Evolutionary conservation across 2,113 vertebrate genomes (phyloP).

Genomic region (Potamarius usumacintae): DNA sequence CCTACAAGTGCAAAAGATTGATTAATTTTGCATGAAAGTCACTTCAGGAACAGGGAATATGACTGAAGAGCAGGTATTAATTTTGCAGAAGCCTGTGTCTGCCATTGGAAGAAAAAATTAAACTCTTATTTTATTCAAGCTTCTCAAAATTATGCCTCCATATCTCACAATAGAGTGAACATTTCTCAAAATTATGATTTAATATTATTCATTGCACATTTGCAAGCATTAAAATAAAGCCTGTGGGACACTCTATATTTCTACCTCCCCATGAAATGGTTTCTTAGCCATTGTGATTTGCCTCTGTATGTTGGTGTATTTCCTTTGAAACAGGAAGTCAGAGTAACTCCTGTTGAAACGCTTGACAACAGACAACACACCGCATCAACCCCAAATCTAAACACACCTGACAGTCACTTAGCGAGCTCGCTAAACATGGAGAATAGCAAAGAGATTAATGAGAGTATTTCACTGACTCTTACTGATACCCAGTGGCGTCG

Average conservation of each 20-base stretch:
- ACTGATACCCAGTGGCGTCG: too few species aligned
- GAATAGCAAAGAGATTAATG: not conserved
- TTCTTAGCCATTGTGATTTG: not conserved
- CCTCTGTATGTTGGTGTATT: not conserved
- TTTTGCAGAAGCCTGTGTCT: not conserved
- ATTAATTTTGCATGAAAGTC: not conserved
- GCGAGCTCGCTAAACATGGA: not conserved
- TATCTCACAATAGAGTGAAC: not conserved
- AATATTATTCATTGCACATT: not conserved
- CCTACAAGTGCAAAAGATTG: not conserved
- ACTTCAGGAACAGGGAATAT: not conserved
- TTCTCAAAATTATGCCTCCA: not conserved
- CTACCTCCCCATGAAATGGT: not conserved
- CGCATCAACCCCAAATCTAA: not conserved
- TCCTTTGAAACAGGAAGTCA: not conserved
- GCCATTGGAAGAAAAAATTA: not conserved
- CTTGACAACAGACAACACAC: not conserved
- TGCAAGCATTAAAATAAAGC: not conserved
- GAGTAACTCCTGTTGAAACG: not conserved
- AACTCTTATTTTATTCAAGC: not conserved
- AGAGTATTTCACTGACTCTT: too few species aligned
- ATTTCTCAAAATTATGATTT: not conserved
- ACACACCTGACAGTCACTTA: not conserved
- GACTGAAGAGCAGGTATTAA: not conserved
- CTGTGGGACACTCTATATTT: not conserved